Evolutionary conservation across 2,113 vertebrate species (phyloP).

Genomic region (Alethe castanea): DNA sequence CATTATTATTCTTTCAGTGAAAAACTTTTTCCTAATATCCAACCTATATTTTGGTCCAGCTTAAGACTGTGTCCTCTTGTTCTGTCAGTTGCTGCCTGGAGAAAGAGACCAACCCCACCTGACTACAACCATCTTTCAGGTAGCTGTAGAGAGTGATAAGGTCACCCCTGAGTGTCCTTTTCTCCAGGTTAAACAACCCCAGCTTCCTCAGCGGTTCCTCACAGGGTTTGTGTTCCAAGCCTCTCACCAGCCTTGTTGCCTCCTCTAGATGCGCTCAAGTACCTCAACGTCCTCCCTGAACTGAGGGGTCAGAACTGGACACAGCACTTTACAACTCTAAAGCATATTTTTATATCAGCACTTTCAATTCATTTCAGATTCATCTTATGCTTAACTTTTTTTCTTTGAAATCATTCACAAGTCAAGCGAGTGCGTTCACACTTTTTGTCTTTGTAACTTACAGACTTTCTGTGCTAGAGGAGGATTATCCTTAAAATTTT

Average conservation of each 20-base stretch:
- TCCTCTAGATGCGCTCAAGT: rapidly evolving
- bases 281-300: rapidly evolving
- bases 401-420: not conserved
- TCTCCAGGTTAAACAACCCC: not conserved
- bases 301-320: not conserved
- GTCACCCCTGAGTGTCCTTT: not conserved
- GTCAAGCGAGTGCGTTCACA: not conserved
- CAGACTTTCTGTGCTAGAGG: not conserved
- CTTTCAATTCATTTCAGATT: not conserved
- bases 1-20: not conserved
- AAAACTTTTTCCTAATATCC: not conserved
- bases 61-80: rapidly evolving
- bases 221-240: not conserved
- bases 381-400: not conserved
- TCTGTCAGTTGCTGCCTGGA: not conserved
- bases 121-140: rapidly evolving
- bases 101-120: not conserved
- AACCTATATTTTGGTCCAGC: rapidly evolving
- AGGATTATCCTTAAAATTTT: not conserved
- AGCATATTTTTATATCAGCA: not conserved
- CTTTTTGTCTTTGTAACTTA: not conserved
- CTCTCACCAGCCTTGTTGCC: not conserved
- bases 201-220: rapidly evolving
- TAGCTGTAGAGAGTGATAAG: not conserved
- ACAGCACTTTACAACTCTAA: not conserved